Percentiles rank a stretch among this genome's conserved stretches.
phyloP scores from a whole-genome alignment of 2,888 invertebrate species.

The Galerucella calmariensis region DNA sequence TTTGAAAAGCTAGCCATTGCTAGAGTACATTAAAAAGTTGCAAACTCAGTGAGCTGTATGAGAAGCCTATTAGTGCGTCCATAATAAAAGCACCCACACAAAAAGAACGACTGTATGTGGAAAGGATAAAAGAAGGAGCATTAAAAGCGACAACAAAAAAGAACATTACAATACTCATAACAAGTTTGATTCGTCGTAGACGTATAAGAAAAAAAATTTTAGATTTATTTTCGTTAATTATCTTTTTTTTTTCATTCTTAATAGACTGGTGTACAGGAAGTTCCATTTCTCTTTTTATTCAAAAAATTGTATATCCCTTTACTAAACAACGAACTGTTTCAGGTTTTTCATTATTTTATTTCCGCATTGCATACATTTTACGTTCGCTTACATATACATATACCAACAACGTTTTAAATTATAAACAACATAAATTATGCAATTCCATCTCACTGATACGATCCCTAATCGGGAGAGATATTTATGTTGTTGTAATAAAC shows the following conservation, averaged over 20 bases:
- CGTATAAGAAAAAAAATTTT: background rate
- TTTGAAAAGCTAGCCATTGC: background rate
- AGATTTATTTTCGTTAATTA: background rate
- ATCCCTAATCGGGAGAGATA: slow-evolving; percentile 9
- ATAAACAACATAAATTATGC: slow-evolving; percentile 8
- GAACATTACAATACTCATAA: slow-evolving; percentile 15
- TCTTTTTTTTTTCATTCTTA: too few relatives aligned
- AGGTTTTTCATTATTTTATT: background rate
- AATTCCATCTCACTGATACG: slow-evolving; percentile 8
- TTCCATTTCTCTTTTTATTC: too few relatives aligned
- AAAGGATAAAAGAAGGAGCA: slow-evolving; percentile 9
- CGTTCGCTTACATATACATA: background rate
- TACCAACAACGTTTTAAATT: background rate
- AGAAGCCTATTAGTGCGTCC: slow-evolving; percentile 11
- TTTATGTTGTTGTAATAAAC: slow-evolving; percentile 19
- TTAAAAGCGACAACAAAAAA: slow-evolving; percentile 12
- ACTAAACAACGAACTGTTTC: background rate
- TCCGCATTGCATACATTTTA: background rate
- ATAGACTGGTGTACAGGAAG: too few relatives aligned
- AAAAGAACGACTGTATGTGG: slow-evolving; percentile 10
- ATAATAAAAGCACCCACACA: background rate
- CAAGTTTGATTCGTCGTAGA: background rate
- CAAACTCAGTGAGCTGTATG: slow-evolving; percentile 6
- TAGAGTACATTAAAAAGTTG: background rate
- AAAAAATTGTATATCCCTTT: too few relatives aligned